Base-by-base conservation (phyloP, 2,797 vertebrate genomes). In the Potorous gilbertii region DNA sequence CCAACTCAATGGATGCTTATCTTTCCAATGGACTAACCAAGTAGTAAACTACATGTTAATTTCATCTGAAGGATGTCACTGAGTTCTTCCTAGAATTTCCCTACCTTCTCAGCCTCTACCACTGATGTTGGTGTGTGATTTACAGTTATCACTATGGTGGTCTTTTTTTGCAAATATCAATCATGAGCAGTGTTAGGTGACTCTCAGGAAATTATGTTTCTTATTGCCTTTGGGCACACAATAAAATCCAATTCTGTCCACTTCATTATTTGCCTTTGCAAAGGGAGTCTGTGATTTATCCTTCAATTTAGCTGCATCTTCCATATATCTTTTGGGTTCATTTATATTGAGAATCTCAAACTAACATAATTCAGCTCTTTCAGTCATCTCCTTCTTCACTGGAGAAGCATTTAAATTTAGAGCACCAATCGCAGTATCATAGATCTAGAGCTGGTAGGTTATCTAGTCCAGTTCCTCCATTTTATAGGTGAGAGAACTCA, bases 181-280 rank as follows among this genome's bases (percentile, higher is more conserved):
- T 87, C 74, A 87, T 46, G 40, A 50, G 27, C 40, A 87, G 34
- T 50, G 40, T 87, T 87, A 87, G 40, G 40, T 87, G 74, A 87
- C 40, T 87, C 40, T 87, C 40, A 87, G 40, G 10, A 87, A 87
- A 87, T 87, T 24, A 50, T 46, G 74, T 46, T 87, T 87, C 40
- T 87, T 50, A 46, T 87, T 87, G 74, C 74, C 74, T 87, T 46
- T 87, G 21, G 74, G 40, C 40, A 87, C 40, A 50, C 18, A 50
- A 87, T 87, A 87, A 87, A 87, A 87, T 27, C 74, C 74, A 87
- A 50, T 50, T 87, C 74, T 87, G 74, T 87, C 74, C 74, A 87
- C 74, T 87, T 87, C 74, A 87, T 87, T 50, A 87, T 87, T 87
- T 87, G 74, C 74, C 74, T 87, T 87, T 87, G 40, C 40, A 87